Conservation (phyloP, 2,113 vertebrate species). For the Prunella himalayana region DNA sequence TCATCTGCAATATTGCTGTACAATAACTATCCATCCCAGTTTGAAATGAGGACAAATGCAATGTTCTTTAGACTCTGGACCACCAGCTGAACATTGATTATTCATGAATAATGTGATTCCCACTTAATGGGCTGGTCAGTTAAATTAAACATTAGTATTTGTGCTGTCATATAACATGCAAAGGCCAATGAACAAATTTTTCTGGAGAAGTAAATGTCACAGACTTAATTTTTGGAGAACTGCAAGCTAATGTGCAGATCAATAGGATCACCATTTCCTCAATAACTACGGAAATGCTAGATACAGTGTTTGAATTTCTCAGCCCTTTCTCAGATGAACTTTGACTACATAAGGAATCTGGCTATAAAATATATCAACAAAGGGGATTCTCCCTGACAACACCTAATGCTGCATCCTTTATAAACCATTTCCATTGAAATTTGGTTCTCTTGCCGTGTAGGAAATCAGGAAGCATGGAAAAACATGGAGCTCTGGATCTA, state of each 20-base stretch:
- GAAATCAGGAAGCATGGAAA: background rate
- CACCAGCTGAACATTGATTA: conserved; percentile 8
- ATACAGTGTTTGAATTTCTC: conserved; percentile 7
- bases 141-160: conserved; percentile 48
- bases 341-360: background rate
- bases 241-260: conserved; percentile 11
- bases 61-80: background rate
- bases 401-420: background rate
- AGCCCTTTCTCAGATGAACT: background rate
- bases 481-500: background rate
- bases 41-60: background rate
- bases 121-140: background rate
- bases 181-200: conserved; percentile 3
- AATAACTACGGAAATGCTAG: background rate
- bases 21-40: background rate
- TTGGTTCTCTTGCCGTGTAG: background rate
- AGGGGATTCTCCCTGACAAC: background rate
- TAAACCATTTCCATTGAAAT: background rate
- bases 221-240: background rate
- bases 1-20: background rate
- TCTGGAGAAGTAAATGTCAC: conserved; percentile 24
- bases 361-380: background rate
- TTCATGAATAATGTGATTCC: background rate
- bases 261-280: background rate
- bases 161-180: conserved; percentile 32